These are phyloP conservation scores for Nycticryphes semicollaris DNA, from an alignment of 2,113 vertebrate genomes.

Conservation along the genomic window DNA sequence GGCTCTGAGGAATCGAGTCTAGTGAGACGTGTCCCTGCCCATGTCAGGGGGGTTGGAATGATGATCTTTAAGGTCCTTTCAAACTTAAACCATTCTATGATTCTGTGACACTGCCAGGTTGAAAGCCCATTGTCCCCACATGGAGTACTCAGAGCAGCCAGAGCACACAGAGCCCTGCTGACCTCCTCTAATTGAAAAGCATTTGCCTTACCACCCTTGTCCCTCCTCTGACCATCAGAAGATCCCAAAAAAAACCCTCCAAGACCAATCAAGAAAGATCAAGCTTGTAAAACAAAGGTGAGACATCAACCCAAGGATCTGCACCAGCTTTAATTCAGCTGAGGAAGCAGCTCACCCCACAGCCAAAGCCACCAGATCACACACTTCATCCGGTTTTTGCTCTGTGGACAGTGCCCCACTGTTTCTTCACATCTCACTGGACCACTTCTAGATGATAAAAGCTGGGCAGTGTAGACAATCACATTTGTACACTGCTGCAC, in stretches of 20 bases:
- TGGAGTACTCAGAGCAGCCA: neutral
- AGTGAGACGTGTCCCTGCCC: neutral
- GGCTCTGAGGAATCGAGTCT: neutral
- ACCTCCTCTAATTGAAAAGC: neutral
- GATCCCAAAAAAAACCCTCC: neutral
- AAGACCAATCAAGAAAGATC: neutral
- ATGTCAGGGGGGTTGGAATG: neutral
- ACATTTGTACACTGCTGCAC: neutral
- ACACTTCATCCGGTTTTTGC: neutral
- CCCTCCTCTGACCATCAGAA: neutral
- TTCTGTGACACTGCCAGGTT: neutral
- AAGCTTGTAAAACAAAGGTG: neutral
- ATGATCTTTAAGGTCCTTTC: neutral
- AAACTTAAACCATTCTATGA: neutral
- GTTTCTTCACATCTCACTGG: neutral
- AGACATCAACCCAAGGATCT: neutral
- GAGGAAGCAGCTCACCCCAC: neutral
- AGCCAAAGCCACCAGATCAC: neutral
- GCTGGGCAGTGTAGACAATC: neutral
- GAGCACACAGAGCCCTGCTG: neutral
- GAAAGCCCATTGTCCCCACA: accelerated
- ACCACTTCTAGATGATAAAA: neutral
- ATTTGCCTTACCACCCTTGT: neutral
- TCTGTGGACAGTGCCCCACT: neutral
- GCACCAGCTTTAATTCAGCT: neutral